phyloP scores from a whole-genome alignment of 2,888 invertebrate genomes.

The Prenolepis imparis region DNA sequence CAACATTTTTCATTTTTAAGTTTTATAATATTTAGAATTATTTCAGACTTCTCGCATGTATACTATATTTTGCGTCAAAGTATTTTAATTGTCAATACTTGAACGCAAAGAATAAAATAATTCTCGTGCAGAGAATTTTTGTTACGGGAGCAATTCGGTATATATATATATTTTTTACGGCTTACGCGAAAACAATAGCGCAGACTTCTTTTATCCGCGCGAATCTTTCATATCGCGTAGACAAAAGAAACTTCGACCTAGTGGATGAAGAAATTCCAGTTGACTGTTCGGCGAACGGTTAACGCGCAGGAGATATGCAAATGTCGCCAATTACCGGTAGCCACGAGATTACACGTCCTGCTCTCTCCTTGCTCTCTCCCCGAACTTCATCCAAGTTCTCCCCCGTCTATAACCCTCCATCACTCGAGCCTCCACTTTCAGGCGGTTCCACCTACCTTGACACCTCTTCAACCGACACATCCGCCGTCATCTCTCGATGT shows the following conservation, averaged over 20 bases:
- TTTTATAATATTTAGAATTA: background rate
- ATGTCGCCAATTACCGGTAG: conserved; percentile 84
- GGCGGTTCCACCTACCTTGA: conserved; percentile 50
- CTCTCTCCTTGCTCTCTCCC: conserved; percentile 16
- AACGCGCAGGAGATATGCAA: conserved; percentile 82
- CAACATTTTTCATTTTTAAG: too few relatives aligned
- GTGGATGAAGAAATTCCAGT: conserved; percentile 2
- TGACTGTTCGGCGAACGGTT: conserved; percentile 18
- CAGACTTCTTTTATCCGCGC: background rate
- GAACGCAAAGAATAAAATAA: background rate
- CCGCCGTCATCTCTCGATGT: conserved; percentile 40
- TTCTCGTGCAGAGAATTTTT: background rate
- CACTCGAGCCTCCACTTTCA: conserved; percentile 52
- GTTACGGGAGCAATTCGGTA: background rate
- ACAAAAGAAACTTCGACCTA: background rate
- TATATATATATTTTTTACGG: background rate
- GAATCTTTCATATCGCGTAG: background rate
- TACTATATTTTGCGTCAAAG: background rate
- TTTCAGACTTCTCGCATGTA: background rate
- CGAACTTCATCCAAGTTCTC: conserved; percentile 38
- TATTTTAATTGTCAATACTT: background rate
- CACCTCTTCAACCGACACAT: conserved; percentile 55
- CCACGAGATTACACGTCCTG: conserved; percentile 78
- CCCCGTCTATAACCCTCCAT: conserved; percentile 36
- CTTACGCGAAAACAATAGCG: background rate